Base-by-base conservation (phyloP, 2,113 vertebrate species). In the Caloenas nicobarica region DNA sequence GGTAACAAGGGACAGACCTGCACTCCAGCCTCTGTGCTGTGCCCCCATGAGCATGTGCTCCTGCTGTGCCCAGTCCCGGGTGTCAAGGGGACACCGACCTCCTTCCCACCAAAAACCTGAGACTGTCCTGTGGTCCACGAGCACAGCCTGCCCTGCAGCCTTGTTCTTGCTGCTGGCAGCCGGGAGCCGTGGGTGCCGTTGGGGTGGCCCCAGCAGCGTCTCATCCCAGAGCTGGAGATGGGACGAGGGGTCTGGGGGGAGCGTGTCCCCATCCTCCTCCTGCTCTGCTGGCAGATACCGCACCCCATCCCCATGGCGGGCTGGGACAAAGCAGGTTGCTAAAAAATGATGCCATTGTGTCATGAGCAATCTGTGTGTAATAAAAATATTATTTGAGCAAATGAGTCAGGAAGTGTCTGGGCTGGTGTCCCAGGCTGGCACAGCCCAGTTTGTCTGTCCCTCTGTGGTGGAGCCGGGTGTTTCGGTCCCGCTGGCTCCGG, bases 351-450 rank as follows among this genome's bases (percentile, higher is more conserved):
- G 92, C 85, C 8, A 33, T 95, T 92, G 92, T 96, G 90, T 96
- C 88, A 68, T 94, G 88, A 96, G 95, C 88, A 68, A 78, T 79
- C 91, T 11, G 13, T 21, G 82, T 70, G 56, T 81, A 95, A 89
- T 96, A 78, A 54, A 96, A 97, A 95, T 86, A 91, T 96, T 96
- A 91, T 93, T 92, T 76, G 92, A 95, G 92, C 73, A 76, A 86
- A 79, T 93, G 96, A 96, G 93, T 96, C 93, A 92, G 96, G 92
- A 93, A 86, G 95, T 0, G 76, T 88, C 96, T 95, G 95, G 96
- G 96, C 92, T 2, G 7, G 9, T 81, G 86, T 92, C 96, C 93
- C 88, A 51, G 93, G 34, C 64, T 90, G 90, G 92, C 4, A 7
- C 82, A 83, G 95, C 88, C 88, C 66, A 54, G 28, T 54, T 53